Conservation (phyloP, 2,888 invertebrate species). For the Diaphora mendica region DNA sequence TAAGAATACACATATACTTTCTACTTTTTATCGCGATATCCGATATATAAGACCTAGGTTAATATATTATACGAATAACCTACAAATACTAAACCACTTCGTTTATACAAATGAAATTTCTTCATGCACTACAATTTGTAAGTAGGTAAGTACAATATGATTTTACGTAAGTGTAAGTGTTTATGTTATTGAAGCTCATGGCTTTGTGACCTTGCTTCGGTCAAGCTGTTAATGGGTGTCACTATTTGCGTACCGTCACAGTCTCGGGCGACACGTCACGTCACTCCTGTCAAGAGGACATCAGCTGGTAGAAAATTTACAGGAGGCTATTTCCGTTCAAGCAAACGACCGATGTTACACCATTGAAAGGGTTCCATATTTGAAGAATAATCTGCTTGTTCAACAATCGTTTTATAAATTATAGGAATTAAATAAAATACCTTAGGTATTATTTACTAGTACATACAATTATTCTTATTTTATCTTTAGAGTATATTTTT, state of each 20-base stretch:
- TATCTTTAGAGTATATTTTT: neutral
- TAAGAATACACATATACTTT: too few species aligned
- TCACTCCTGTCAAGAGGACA: constrained; percentile 21
- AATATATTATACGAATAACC: neutral
- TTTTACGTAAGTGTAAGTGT: neutral
- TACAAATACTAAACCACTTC: neutral
- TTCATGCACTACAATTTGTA: neutral
- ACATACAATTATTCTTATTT: too few species aligned
- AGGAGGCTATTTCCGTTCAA: constrained; percentile 16
- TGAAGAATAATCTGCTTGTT: neutral
- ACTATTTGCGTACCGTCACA: constrained; percentile 26
- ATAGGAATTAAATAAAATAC: too few species aligned
- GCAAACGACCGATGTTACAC: neutral
- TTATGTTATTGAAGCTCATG: neutral
- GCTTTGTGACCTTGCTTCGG: constrained; percentile 12
- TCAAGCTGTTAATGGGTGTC: constrained; percentile 22
- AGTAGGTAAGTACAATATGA: neutral
- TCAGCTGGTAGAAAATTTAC: constrained; percentile 18
- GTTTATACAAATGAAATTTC: neutral
- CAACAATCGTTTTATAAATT: too few species aligned
- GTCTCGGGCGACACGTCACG: constrained; percentile 22
- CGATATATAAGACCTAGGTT: too few species aligned
- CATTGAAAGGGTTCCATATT: neutral
- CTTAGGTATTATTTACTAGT: too few species aligned
- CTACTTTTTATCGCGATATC: too few species aligned